Evolutionary conservation across 2,888 invertebrate species (phyloP).

Genomic region (Drosophila recens): DNA sequence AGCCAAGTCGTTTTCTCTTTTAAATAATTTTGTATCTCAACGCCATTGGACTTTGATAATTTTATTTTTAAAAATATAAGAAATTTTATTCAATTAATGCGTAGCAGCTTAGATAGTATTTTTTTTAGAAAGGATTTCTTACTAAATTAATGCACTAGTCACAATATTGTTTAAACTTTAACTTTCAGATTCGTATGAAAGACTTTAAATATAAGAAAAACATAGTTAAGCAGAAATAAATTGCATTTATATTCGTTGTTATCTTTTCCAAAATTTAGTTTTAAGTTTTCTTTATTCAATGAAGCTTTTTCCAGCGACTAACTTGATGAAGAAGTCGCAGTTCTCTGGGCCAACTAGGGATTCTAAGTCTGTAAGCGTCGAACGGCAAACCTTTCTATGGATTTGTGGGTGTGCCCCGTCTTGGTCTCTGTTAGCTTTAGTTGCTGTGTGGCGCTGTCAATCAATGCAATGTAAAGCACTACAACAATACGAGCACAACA

Average conservation of each 20-base stretch:
- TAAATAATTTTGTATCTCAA: too few species aligned
- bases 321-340: slow-evolving; percentile 23
- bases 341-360: background rate
- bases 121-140: too few species aligned
- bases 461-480: slow-evolving; percentile 51
- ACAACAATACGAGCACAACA: slow-evolving; percentile 23
- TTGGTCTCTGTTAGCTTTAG: slow-evolving; percentile 36
- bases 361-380: slow-evolving; percentile 21
- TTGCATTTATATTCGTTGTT: background rate
- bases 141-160: too few species aligned
- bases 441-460: slow-evolving; percentile 71
- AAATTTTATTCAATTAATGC: too few species aligned
- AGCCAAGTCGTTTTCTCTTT: too few species aligned
- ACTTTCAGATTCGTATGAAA: too few species aligned
- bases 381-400: slow-evolving; percentile 49
- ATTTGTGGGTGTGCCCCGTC: slow-evolving; percentile 59
- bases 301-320: background rate
- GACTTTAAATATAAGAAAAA: too few species aligned
- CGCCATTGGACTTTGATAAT: too few species aligned
- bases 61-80: too few species aligned
- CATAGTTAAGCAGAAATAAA: too few species aligned
- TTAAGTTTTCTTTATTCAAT: background rate
- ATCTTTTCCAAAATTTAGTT: background rate
- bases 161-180: too few species aligned
- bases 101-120: too few species aligned